These are phyloP conservation scores for Hirtodrosophila confusa DNA, from an alignment of 2,888 invertebrate genomes.

Conservation along the genomic window DNA sequence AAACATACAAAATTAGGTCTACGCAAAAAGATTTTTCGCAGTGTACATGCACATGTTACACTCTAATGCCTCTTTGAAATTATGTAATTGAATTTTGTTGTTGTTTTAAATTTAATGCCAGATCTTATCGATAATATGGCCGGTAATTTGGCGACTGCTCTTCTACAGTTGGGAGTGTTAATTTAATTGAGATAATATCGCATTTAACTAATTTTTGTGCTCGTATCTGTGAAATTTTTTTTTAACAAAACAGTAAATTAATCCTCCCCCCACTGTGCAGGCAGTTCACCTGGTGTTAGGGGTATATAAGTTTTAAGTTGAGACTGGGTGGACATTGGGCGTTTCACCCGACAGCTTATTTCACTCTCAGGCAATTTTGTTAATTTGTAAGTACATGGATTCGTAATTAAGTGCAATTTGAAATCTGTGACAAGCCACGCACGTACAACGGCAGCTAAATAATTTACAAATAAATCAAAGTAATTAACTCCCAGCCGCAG, in stretches of 20 bases:
- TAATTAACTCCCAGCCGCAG: conserved; percentile 59
- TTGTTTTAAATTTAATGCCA: neutral
- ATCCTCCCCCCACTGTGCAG: neutral
- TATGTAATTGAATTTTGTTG: too few relatives aligned
- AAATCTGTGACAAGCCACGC: conserved; percentile 67
- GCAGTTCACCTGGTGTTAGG: neutral
- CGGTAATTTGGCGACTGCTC: neutral
- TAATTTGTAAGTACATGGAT: conserved; percentile 70
- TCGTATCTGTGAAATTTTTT: conserved; percentile 28
- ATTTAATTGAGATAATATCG: conserved; percentile 20
- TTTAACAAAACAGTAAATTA: conserved; percentile 45
- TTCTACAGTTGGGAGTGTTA: too few relatives aligned
- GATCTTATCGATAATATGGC: neutral
- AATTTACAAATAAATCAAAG: conserved; percentile 73
- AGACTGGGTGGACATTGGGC: neutral
- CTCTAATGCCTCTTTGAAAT: too few relatives aligned
- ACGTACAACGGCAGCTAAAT: conserved; percentile 40
- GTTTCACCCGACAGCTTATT: conserved; percentile 12
- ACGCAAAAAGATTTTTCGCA: too few relatives aligned
- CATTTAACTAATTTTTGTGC: conserved; percentile 43
- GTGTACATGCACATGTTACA: too few relatives aligned
- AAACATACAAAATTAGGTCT: too few relatives aligned
- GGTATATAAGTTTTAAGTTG: neutral
- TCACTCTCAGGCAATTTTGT: conserved; percentile 44
- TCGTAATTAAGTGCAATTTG: conserved; percentile 68